Conservation (phyloP, 2,113 vertebrate species). For the Ptychochromis oligacanthus region DNA sequence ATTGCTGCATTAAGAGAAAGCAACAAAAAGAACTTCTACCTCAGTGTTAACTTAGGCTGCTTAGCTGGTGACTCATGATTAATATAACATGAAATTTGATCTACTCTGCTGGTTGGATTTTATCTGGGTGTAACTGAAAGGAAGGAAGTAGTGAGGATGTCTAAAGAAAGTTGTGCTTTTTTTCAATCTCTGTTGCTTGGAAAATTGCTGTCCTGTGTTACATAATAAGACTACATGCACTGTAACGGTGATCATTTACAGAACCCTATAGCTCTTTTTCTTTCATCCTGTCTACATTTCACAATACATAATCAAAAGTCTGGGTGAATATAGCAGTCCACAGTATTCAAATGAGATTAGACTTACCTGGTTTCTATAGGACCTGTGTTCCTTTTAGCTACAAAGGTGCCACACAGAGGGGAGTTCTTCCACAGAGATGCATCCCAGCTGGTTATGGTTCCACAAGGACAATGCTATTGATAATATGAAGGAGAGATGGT, state of each 20-base stretch:
- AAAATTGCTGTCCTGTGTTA: background rate
- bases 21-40: background rate
- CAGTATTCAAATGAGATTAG: background rate
- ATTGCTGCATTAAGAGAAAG: background rate
- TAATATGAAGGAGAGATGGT: constrained; percentile 1
- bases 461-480: background rate
- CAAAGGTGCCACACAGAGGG: background rate
- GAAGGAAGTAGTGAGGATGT: background rate
- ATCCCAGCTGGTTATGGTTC: constrained; percentile 17
- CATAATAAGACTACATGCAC: background rate
- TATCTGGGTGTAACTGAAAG: background rate
- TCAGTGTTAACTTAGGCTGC: background rate
- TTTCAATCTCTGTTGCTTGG: background rate
- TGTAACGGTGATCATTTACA: background rate
- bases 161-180: background rate
- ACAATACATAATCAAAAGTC: background rate
- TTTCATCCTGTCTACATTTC: background rate
- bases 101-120: background rate
- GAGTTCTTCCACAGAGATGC: background rate
- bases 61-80: background rate
- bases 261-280: background rate
- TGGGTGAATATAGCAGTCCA: background rate
- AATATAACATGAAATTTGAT: background rate
- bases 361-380: constrained; percentile 36
- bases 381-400: background rate